Base-by-base conservation (phyloP, 2,797 vertebrate genomes). In the Uromys caudimaculatus region DNA sequence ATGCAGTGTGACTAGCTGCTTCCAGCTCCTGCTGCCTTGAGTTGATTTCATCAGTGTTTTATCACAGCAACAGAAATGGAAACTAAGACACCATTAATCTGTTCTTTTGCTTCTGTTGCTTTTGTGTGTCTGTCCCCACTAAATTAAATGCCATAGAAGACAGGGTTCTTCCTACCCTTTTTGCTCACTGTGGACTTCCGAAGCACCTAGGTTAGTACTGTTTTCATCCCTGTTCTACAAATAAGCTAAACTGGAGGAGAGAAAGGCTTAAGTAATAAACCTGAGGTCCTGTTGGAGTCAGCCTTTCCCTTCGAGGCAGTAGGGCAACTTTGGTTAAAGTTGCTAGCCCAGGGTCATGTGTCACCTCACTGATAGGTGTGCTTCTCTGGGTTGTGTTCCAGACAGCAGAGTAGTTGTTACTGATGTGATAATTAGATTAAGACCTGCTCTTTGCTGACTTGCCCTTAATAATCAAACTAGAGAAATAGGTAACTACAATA, bases 61-160 rank as follows among this genome's bases (percentile, higher is more conserved):
- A 38, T 58, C 50, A 12, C 50, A 79, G 50, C 77, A 54, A 54
- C 54, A 58, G 78, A 3, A 38, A 38, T 58, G 52, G 54, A 56
- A 58, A 41, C 78, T 27, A 81, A 6, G 47, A 64, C 2, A 84
- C n/a, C 41, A 38, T 8, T 69, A 41, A 50, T 50, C 27, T 83
- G n/a, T 52, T 52, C 38, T 71, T 93, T 90, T 64, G 47, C 19
- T 58, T 95, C 47, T 29, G 44, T 85, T 91, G 86, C 50, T 82
- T 76, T 94, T 50, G 4, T 79, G 9, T 75, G 12, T 93, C 11
- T 81, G 52, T 35, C 16, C 95, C 44, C 56, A 44, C 38, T 92
- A 89, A 58, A 79, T 69, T 35, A 87, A 83, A 91, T 17, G 16
- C 41, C 73, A 6, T 47, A 35, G 7, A 38, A 76, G 21, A 69